These are phyloP conservation scores for Pollicipes pollicipes DNA, from an alignment of 1,140 invertebrate genomes.

Conservation along the genomic window DNA sequence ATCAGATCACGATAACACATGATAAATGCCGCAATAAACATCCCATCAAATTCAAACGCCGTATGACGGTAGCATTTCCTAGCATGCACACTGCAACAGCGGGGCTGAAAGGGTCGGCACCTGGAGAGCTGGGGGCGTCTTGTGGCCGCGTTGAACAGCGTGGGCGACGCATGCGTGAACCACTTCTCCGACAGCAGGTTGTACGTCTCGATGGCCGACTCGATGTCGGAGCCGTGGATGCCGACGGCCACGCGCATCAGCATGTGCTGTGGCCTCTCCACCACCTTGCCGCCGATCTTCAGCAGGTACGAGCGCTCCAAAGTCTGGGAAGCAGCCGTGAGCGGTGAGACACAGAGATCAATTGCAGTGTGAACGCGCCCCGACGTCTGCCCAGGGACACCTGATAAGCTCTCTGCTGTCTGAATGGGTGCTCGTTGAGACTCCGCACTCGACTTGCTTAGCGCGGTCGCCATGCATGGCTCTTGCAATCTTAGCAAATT, in stretches of 20 bases:
- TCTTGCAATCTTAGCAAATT: too few relatives aligned
- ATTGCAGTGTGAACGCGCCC: conserved; percentile 4
- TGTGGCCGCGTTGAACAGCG: conserved; percentile 89
- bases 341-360: conserved; percentile 10
- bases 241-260: conserved; percentile 93
- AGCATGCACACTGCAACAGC: too few relatives aligned
- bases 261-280: conserved; percentile 95
- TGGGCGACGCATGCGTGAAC: conserved; percentile 96
- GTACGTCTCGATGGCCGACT: conserved; percentile 88
- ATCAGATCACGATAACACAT: too few relatives aligned
- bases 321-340: conserved; percentile 41
- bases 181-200: conserved; percentile 87
- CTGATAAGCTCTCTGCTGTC: not conserved
- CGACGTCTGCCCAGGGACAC: not conserved
- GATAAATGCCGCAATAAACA: too few relatives aligned
- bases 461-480: too few relatives aligned
- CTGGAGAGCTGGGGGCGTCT: conserved; percentile 77
- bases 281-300: conserved; percentile 84
- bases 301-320: conserved; percentile 87
- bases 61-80: too few relatives aligned
- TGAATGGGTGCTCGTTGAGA: not conserved
- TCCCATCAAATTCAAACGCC: too few relatives aligned
- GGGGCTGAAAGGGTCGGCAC: conserved; percentile 20
- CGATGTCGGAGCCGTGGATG: conserved; percentile 87
- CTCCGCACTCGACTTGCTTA: too few relatives aligned